Evolutionary conservation across 1,140 invertebrate species (phyloP).

Genomic region (Chironomus striatipennis): DNA sequence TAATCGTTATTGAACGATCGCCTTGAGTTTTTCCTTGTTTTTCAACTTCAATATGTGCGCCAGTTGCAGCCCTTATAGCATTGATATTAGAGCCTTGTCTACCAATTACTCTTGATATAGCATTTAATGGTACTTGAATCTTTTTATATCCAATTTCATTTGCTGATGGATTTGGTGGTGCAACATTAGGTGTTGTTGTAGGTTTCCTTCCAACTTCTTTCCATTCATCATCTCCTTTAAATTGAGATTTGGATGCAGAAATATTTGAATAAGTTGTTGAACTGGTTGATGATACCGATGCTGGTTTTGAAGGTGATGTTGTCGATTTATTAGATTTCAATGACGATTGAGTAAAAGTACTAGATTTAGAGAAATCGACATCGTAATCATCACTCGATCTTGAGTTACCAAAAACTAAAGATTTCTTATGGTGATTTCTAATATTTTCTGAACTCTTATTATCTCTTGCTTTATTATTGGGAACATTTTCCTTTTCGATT

Average conservation of each 20-base stretch:
- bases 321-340: background rate
- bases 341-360: background rate
- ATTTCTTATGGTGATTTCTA: conserved; percentile 19
- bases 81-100: conserved; percentile 95
- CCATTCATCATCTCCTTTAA: conserved; percentile 82
- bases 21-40: conserved; percentile 91
- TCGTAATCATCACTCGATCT: background rate
- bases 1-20: conserved; percentile 90
- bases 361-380: background rate
- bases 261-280: background rate
- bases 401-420: conserved; percentile 5
- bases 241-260: background rate
- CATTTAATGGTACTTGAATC: conserved; percentile 86
- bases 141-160: conserved; percentile 52
- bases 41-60: conserved; percentile 95
- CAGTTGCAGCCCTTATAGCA: conserved; percentile 86
- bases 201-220: conserved; percentile 87
- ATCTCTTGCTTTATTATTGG: conserved; percentile 24
- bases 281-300: background rate
- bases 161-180: conserved; percentile 6
- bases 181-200: background rate
- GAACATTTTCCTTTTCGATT: conserved; percentile 37
- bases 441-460: background rate
- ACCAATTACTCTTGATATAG: conserved; percentile 92
- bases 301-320: no score